A percentile compares a stretch with the other conserved stretches of the same genome.
Conservation (phyloP, 2,113 vertebrate genomes). For the Leptocoma aspasia region DNA sequence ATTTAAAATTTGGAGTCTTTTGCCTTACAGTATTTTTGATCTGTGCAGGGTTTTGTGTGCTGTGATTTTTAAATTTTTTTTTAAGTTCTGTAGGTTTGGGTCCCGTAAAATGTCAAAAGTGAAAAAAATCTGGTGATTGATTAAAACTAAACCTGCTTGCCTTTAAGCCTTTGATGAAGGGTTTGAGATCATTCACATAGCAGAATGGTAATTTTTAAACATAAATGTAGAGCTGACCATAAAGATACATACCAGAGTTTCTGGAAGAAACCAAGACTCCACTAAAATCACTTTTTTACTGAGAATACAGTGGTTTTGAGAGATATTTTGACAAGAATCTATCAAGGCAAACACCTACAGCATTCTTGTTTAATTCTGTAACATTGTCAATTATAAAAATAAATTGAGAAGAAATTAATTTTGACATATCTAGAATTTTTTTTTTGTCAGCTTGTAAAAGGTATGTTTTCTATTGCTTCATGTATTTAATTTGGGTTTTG, state of each 20-base stretch:
- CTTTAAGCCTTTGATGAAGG: background rate
- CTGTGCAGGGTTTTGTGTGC: fast-evolving
- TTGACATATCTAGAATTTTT: background rate
- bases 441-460: background rate
- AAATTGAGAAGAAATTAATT: background rate
- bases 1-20: background rate
- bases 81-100: background rate
- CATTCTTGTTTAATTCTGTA: background rate
- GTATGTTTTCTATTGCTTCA: background rate
- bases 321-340: background rate
- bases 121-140: background rate
- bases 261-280: background rate
- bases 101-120: background rate
- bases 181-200: background rate
- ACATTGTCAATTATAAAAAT: background rate
- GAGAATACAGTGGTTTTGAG: fast-evolving
- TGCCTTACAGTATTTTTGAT: background rate
- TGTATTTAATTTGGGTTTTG: background rate
- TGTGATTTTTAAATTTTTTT: too few species aligned
- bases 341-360: background rate
- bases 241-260: background rate
- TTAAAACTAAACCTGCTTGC: background rate
- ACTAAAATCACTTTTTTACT: background rate
- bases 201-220: background rate
- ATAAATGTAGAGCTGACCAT: background rate